Percentiles rank a stretch among this genome's conserved stretches.
These are phyloP conservation scores for Opisthocomus hoazin DNA, from an alignment of 2,113 vertebrate species.

Conservation along the genomic window DNA sequence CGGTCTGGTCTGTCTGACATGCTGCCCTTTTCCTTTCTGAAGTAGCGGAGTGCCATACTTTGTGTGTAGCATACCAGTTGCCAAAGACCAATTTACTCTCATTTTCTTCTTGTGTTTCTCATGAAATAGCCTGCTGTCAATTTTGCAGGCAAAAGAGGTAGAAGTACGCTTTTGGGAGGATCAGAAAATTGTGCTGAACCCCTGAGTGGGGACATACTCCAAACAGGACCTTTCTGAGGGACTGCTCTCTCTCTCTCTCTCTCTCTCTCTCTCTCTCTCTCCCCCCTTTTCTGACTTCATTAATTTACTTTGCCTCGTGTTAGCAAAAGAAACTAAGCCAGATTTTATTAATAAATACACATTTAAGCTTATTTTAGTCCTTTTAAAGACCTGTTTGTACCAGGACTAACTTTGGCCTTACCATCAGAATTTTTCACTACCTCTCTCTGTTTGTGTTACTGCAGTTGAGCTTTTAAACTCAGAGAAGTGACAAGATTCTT, in stretches of 20 bases:
- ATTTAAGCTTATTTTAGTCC: background rate
- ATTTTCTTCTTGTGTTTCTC: background rate
- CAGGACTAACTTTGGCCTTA: background rate
- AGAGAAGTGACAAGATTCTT: background rate
- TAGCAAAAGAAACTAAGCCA: background rate
- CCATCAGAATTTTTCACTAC: background rate
- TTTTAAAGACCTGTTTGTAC: background rate
- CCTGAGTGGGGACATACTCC: background rate
- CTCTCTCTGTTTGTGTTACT: background rate
- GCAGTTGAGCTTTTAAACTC: background rate
- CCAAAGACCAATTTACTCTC: background rate
- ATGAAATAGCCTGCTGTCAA: background rate
- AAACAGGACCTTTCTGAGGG: background rate
- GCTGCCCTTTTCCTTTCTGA: background rate
- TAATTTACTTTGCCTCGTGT: background rate
- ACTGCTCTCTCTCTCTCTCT: background rate
- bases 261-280: background rate
- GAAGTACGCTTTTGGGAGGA: background rate
- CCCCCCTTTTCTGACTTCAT: background rate
- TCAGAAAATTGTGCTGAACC: background rate
- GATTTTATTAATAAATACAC: background rate
- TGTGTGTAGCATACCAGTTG: background rate
- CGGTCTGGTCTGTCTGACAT: background rate
- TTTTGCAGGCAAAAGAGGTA: background rate
- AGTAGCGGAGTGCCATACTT: background rate